Conservation (phyloP, 1,140 invertebrate genomes). For the Bombus waltoni region DNA sequence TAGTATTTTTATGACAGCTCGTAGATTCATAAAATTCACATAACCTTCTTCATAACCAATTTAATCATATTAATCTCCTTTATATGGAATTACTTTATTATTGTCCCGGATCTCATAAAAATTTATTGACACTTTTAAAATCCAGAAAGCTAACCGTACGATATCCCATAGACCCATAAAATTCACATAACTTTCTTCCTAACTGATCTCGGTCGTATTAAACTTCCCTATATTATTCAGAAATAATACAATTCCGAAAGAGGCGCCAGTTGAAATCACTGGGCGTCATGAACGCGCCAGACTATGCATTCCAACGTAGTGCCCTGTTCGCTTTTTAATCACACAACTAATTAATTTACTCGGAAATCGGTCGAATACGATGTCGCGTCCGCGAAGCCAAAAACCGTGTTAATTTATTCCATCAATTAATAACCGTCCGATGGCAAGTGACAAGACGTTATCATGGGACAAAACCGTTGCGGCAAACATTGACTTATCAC, state of each 20-base stretch:
- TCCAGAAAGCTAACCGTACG: too few relatives aligned
- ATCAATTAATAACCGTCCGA: conserved; percentile 44
- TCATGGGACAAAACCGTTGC: conserved; percentile 5
- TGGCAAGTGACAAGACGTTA: conserved; percentile 7
- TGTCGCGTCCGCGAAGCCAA: background rate
- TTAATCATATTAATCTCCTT: background rate
- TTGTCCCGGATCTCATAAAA: too few relatives aligned
- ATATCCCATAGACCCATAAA: too few relatives aligned
- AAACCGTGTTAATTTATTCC: conserved; percentile 44
- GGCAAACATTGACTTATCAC: conserved; percentile 59
- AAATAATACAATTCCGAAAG: too few relatives aligned
- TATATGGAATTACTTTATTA: background rate
- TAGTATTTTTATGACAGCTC: background rate
- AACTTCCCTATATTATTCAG: too few relatives aligned
- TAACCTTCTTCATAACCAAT: background rate
- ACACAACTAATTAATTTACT: background rate
- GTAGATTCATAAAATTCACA: background rate
- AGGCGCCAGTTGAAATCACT: too few relatives aligned
- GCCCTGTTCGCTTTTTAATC: background rate
- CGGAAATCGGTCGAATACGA: background rate
- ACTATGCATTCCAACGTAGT: background rate
- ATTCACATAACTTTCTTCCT: too few relatives aligned
- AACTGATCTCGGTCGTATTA: too few relatives aligned
- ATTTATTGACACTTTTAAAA: too few relatives aligned
- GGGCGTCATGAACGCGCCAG: too few relatives aligned